Conservation (phyloP, 2,113 vertebrate species). For the Tympanuchus pallidicinctus region DNA sequence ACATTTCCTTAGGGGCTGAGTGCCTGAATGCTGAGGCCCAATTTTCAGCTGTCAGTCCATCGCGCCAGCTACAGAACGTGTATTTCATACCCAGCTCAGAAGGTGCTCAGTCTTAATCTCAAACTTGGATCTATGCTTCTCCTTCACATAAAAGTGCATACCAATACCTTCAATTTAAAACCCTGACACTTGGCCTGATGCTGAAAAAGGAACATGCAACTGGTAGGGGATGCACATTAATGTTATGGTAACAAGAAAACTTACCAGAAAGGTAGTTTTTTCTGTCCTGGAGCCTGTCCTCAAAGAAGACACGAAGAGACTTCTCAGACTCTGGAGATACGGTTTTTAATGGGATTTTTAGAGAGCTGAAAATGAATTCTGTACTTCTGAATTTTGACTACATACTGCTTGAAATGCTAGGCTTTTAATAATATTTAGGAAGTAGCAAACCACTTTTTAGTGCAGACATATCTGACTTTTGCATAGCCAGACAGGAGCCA, state of each 20-base stretch:
- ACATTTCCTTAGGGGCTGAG: not conserved
- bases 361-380: not conserved
- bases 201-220: not conserved
- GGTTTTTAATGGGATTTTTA: not conserved
- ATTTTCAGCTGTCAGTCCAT: not conserved
- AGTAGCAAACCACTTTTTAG: not conserved
- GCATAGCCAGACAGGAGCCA: not conserved
- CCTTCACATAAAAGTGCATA: not conserved
- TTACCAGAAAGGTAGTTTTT: not conserved
- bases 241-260: not conserved
- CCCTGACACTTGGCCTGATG: not conserved
- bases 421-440: not conserved
- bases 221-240: not conserved
- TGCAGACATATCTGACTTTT: not conserved
- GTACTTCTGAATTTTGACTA: not conserved
- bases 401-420: not conserved
- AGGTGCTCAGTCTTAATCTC: rapidly evolving
- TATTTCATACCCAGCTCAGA: not conserved
- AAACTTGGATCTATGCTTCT: not conserved
- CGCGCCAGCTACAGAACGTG: not conserved
- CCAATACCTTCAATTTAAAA: not conserved
- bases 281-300: not conserved
- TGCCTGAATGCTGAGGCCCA: not conserved
- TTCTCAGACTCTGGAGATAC: not conserved
- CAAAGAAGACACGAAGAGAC: not conserved